phyloP scores from a whole-genome alignment of 1,140 invertebrate genomes.

The Pygmarrhopalites habei region DNA sequence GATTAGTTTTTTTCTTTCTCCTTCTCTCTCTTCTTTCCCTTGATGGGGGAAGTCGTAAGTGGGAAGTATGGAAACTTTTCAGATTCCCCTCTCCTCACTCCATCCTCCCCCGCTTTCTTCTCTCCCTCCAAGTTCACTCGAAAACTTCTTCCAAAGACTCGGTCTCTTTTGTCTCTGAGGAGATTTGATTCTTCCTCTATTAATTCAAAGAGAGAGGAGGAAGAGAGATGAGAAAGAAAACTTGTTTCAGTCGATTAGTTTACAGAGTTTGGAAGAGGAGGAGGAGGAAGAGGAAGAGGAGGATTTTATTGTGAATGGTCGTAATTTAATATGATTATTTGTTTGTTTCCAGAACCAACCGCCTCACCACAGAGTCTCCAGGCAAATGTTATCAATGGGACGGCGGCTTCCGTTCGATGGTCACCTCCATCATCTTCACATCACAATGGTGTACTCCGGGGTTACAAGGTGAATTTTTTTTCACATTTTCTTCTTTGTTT shows the following conservation, averaged over 20 bases:
- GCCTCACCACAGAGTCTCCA: slow-evolving; percentile 73
- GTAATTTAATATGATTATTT: background rate
- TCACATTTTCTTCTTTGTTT: too few relatives aligned
- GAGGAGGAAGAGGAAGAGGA: slow-evolving; percentile 1
- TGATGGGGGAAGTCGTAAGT: too few relatives aligned
- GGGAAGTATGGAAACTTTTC: background rate
- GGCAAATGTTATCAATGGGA: slow-evolving; percentile 74
- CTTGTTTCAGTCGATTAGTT: slow-evolving; percentile 20
- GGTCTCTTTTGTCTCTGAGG: slow-evolving; percentile 12
- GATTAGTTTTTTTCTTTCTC: too few relatives aligned
- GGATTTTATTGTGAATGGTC: background rate
- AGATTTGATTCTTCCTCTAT: slow-evolving; percentile 18
- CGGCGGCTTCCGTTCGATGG: slow-evolving; percentile 70
- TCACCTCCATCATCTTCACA: slow-evolving; percentile 66
- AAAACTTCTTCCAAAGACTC: background rate
- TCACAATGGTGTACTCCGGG: slow-evolving; percentile 71
- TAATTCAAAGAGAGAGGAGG: too few relatives aligned
- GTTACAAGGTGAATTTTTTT: slow-evolving; percentile 63
- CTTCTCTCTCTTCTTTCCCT: too few relatives aligned
- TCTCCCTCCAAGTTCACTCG: background rate
- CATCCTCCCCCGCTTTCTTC: background rate
- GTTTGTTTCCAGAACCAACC: slow-evolving; percentile 56
- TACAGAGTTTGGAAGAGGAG: background rate
- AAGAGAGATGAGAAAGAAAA: slow-evolving; percentile 14
- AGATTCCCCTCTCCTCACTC: background rate